A percentile compares a stretch with the other conserved stretches of the same genome.
Evolutionary conservation across 2,888 invertebrate species (phyloP).

Genomic region (Caenorhabditis sulstoni): DNA sequence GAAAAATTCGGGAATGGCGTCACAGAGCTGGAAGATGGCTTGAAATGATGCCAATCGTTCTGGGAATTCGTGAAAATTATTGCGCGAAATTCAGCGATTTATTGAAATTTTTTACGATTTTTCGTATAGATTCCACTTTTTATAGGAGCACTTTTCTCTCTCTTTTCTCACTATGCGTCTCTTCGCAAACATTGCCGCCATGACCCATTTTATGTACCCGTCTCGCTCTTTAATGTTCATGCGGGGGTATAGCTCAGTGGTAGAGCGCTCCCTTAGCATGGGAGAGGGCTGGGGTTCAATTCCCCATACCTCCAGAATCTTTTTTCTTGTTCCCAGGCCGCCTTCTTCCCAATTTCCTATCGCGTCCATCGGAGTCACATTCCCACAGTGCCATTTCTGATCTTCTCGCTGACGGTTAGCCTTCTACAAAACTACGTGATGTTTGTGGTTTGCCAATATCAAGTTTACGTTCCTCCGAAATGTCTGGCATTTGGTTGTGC

Average conservation of each 20-base stretch:
- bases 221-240: neutral
- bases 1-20: too few species aligned
- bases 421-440: conserved; percentile 39
- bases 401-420: conserved; percentile 22
- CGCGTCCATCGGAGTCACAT: conserved; percentile 20
- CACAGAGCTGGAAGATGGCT: too few species aligned
- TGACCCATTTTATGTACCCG: too few species aligned
- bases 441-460: conserved; percentile 39
- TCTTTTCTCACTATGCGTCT: too few species aligned
- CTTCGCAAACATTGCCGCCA: too few species aligned
- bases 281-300: conserved; percentile 73
- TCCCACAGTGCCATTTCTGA: conserved; percentile 22
- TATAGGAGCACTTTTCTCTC: too few species aligned
- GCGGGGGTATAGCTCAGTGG: conserved; percentile 74
- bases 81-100: too few species aligned
- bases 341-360: conserved; percentile 39
- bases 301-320: conserved; percentile 68
- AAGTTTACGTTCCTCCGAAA: conserved; percentile 28
- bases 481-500: conserved; percentile 38
- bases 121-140: too few species aligned
- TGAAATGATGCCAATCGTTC: too few species aligned
- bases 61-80: too few species aligned
- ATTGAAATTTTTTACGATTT: too few species aligned
- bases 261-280: conserved; percentile 76
- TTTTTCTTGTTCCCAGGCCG: conserved; percentile 46